These are phyloP conservation scores for Lithobates pipiens DNA, from an alignment of 2,797 vertebrate genomes.

Conservation along the genomic window DNA sequence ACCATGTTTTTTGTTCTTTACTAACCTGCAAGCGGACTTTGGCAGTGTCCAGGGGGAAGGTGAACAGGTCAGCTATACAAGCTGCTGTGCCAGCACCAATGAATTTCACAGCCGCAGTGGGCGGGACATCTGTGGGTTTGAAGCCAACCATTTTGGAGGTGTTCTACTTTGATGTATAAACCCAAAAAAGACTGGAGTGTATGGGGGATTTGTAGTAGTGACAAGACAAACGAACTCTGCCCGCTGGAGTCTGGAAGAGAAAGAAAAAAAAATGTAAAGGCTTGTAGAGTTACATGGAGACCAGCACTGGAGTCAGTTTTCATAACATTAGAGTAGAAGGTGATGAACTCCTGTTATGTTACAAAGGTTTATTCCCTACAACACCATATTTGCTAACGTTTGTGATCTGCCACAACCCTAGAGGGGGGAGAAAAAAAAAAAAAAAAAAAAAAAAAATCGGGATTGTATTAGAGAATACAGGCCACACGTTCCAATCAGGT, in stretches of 20 bases:
- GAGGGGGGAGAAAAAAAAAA: too few relatives aligned
- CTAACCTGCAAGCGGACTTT: constrained; percentile 90
- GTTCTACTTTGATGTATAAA: constrained; percentile 29
- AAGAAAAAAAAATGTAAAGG: not conserved
- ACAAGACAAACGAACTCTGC: constrained; percentile 74
- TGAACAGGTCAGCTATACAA: constrained; percentile 88
- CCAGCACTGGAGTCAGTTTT: too few relatives aligned
- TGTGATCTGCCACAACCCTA: too few relatives aligned
- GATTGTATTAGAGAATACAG: too few relatives aligned
- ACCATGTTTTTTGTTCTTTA: not conserved
- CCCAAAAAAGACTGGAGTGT: constrained; percentile 31
- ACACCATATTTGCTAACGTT: too few relatives aligned
- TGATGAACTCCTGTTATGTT: too few relatives aligned
- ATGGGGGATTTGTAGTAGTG: constrained; percentile 53
- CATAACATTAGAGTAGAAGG: too few relatives aligned
- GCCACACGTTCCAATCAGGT: too few relatives aligned
- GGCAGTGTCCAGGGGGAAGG: constrained; percentile 89
- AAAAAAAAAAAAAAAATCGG: too few relatives aligned
- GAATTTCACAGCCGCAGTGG: constrained; percentile 85
- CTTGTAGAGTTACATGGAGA: too few relatives aligned
- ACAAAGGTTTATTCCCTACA: too few relatives aligned
- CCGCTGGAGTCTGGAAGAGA: constrained; percentile 68
- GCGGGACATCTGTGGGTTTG: constrained; percentile 82
- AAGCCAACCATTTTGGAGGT: constrained; percentile 84
- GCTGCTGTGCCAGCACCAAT: constrained; percentile 86